Percentiles rank a stretch among this genome's conserved stretches.
Conservation (phyloP, 2,797 vertebrate species). For the Diceros bicornis region DNA sequence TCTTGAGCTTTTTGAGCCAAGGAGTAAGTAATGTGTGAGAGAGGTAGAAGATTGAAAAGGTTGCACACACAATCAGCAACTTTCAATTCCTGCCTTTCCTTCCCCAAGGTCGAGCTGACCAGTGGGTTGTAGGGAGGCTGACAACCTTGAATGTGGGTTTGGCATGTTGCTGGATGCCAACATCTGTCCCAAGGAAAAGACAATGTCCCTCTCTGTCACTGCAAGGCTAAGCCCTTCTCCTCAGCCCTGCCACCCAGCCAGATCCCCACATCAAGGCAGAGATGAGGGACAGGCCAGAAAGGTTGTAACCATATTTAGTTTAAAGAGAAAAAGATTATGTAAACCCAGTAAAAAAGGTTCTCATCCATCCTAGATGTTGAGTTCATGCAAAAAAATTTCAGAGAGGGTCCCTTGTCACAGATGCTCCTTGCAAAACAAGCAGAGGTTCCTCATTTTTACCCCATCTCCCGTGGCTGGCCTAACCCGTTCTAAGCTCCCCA, state of each 20-base stretch:
- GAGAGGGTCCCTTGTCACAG: neutral
- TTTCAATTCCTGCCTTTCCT: neutral
- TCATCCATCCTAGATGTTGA: neutral
- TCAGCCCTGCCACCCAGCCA: neutral
- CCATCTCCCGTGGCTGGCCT: neutral
- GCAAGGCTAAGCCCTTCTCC: neutral
- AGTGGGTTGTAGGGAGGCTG: neutral
- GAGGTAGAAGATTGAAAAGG: neutral
- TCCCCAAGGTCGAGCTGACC: neutral
- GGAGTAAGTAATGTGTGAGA: neutral
- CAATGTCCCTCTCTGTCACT: neutral
- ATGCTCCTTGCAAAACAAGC: neutral
- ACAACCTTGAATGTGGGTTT: neutral
- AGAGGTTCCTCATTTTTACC: neutral
- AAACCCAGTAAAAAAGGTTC: neutral
- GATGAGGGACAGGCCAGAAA: neutral
- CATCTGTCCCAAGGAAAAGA: neutral
- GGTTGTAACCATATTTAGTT: neutral
- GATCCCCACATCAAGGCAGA: neutral
- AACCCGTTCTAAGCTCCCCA: neutral
- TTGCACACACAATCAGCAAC: fast-evolving
- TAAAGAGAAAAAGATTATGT: constrained; percentile 19
- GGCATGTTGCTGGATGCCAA: neutral
- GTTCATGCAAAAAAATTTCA: constrained; percentile 18
- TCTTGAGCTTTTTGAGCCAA: neutral